Conservation (phyloP, 2,888 invertebrate species). For the Yponomeuta malinellus region DNA sequence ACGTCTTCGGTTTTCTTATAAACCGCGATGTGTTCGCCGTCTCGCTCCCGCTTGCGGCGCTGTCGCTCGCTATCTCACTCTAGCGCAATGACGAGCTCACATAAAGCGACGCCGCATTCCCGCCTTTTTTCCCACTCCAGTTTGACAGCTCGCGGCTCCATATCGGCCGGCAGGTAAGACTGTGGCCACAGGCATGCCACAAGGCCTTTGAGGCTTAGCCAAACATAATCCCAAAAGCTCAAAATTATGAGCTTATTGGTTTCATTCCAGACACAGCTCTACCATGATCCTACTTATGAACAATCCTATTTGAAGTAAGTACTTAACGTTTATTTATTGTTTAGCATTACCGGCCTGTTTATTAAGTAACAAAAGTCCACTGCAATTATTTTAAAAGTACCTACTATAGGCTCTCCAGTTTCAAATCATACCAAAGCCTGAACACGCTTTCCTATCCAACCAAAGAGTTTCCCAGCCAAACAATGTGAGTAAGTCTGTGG, state of each 20-base stretch:
- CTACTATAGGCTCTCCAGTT: no score
- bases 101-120: slow-evolving; percentile 76
- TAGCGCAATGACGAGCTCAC: slow-evolving; percentile 73
- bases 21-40: slow-evolving; percentile 71
- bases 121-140: slow-evolving; percentile 77
- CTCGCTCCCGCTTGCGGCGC: slow-evolving; percentile 40
- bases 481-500: no score
- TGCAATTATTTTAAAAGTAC: no score
- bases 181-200: slow-evolving; percentile 48
- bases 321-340: no score
- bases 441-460: no score
- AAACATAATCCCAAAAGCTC: neutral
- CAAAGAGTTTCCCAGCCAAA: no score
- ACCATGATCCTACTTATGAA: neutral
- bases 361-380: no score
- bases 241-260: slow-evolving; percentile 3
- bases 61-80: slow-evolving; percentile 43
- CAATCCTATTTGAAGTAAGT: no score
- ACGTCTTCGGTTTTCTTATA: slow-evolving; percentile 76
- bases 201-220: neutral
- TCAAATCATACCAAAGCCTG: no score
- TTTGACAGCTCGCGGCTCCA: slow-evolving; percentile 76
- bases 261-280: neutral
- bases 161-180: slow-evolving; percentile 72
- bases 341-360: no score